Evolutionary conservation across 2,113 vertebrate species (phyloP), one percentile per base, ranked within the genome.

Genomic region (Muntiacus reevesi): DNA sequence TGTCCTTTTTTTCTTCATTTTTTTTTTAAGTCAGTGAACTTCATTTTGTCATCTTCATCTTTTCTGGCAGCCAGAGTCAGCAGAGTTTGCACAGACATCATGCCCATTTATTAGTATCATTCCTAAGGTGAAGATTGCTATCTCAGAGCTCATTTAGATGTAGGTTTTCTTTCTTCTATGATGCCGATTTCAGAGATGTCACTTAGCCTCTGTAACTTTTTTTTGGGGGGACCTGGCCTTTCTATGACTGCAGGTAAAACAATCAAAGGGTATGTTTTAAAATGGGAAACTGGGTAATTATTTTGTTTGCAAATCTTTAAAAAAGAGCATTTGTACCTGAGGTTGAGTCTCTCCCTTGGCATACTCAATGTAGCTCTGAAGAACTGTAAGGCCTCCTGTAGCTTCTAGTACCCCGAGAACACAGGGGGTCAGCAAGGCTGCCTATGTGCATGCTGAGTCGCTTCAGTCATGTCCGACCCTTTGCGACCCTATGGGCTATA

Each of bases 241-340:
- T 96, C n/a, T 62, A 9, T 91, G 28, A 74, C 52, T 33, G 0
- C 7, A 82, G 87, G 67, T 87, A 92, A 87, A 96, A 92, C 11
- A 71, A 95, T 87, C 67, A 30, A 30, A 50, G n/a, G 76, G 59
- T 86, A 47, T 62, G 2, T 91, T 95, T 89, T 91, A 45, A 92
- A 89, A 88, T 50, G 33, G 71, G 92, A 93, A 93, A 81, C 60
- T 50, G 3, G 59, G 67, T 78, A 60, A 95, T 74, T 81, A 54
- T 76, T 95, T 89, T 88, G n/a, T 87, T 94, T 89, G 45, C 25
- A 76, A 71, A 84, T 92, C 12, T 89, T 89, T 95, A 74, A 57
- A 64, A 95, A 74, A 83, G 45, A 84, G 28, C 30, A 87, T 50
- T 64, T 95, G 19, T 14, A 27, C 55, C 30, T 94, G 74, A 89